Evolutionary conservation across 2,888 invertebrate genomes (phyloP), one percentile per base, ranked within the genome.

Genomic region (Empis stercorea): DNA sequence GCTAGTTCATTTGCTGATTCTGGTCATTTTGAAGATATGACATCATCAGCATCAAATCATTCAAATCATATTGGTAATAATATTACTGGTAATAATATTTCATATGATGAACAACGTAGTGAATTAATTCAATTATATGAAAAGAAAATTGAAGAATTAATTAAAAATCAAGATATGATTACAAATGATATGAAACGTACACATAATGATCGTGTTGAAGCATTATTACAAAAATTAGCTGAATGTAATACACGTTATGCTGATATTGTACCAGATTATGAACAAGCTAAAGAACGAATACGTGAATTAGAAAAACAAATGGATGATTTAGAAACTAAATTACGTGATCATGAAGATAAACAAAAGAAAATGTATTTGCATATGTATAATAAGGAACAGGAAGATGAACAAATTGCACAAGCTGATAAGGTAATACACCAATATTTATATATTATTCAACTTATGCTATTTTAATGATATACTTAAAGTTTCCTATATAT

Each of bases 21-120:
- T 9, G 89, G 89, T 39, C 85, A 87, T 70, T 88, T 84, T 67
- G 89, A 89, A 64, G 88, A 88, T 69, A 72, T 83, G 57, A 80
- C 80, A 15, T 80, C 80, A 58, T 84, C 84, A 44, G 84, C 84
- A 46, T 84, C 84, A 46, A 72, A 84, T 51, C 81, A 84, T 67
- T 84, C 84, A 48, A 60, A 62, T 45, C 63, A 61, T 11, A 59
- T 55, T 48, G 59, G 58, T 51, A 57, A 52, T 30, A 54, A 52
- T 6, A 53, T 40, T n/a, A 55, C 48, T 10, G 51, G 30, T 15
- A 48, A 47, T 11, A 44, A 49, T 30, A 39, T 77, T 37, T 57
- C 77, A 75, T 60, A 73, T 56, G 81, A 84, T 55, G 73, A 76
- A 46, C 83, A 84, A 56, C 78, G 81, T 30, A 75, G 76, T 55